Evolutionary conservation across 2,113 vertebrate genomes (phyloP).

Genomic region (Otolemur garnettii): DNA sequence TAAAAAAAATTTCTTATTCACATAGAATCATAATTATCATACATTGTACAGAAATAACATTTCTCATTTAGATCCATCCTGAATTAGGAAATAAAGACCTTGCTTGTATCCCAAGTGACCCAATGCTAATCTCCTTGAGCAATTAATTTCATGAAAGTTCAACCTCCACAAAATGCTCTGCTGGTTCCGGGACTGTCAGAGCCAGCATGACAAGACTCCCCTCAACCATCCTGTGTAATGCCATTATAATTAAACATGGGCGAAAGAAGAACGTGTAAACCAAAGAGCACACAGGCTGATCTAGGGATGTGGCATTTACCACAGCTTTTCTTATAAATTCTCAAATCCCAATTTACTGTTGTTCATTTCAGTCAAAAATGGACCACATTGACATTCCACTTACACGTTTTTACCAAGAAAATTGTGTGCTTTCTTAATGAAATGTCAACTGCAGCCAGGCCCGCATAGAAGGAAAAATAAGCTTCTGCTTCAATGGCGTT

Average conservation of each 20-base stretch:
- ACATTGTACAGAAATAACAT: conserved; percentile 38
- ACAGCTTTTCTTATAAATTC: background rate
- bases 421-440: background rate
- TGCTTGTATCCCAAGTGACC: background rate
- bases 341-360: background rate
- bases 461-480: background rate
- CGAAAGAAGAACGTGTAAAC: background rate
- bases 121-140: background rate
- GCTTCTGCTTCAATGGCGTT: background rate
- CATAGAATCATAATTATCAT: conserved; percentile 31
- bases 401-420: background rate
- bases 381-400: background rate
- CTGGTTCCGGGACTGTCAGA: background rate
- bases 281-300: background rate
- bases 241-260: background rate
- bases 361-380: background rate
- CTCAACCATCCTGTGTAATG: background rate
- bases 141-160: conserved; percentile 55
- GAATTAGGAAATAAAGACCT: conserved; percentile 55
- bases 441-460: background rate
- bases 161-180: background rate
- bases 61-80: conserved; percentile 51
- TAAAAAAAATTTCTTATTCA: background rate
- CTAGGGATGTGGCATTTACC: background rate
- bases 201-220: background rate